Base-by-base conservation (phyloP, 1,140 invertebrate species). In the Drosophila kanapiae region DNA sequence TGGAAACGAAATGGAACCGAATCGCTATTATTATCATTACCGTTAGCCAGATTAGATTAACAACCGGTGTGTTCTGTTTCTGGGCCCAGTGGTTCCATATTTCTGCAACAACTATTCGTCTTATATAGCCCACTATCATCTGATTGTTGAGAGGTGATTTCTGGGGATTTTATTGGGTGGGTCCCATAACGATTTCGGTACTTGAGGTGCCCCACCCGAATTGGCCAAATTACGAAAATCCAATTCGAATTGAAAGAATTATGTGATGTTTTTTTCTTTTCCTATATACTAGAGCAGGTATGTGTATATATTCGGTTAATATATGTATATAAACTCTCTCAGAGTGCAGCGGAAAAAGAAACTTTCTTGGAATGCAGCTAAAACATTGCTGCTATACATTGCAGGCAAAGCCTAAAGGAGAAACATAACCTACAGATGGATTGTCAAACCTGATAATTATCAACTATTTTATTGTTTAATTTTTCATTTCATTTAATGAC, bases 41-140 rank as follows among this genome's bases (percentile, higher is more conserved):
- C 40, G 71, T 76, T 56, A 64, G 31, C 45, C 53, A 75, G 35
- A 76, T 76, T 58, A 76, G 74, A 76, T 76, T 72, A 72, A 38
- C 51, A 47, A 35, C 47, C 35, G 35, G 13, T 35, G 49, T 53
- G 40, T 67, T 67, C 58, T 29, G 40, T 33, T 45, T 14, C 29
- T 33, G 9, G 29, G 29, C 49, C 7, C 33, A 8, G 43, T 64
- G 61, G 23, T 23, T 65, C 37, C 56, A 37, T 48, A 35, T 38
- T 65, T 18, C 31, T 38, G 29, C 37, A 64, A 61, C 38, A 62
- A 35, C n/a, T 43, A 8, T 31, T 27, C 31, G 3, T 5, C 11
- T n/a, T 63, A 37, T 18, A 62, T 42, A 64, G 54, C 53, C 29
- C 29, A 43, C 37, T 61, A 35, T 35, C 16, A 29, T 57, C 38